Percentiles rank a stretch among this genome's conserved stretches.
These are phyloP conservation scores for Aphis craccivora DNA, from an alignment of 1,140 invertebrate genomes.

Conservation along the genomic window DNA sequence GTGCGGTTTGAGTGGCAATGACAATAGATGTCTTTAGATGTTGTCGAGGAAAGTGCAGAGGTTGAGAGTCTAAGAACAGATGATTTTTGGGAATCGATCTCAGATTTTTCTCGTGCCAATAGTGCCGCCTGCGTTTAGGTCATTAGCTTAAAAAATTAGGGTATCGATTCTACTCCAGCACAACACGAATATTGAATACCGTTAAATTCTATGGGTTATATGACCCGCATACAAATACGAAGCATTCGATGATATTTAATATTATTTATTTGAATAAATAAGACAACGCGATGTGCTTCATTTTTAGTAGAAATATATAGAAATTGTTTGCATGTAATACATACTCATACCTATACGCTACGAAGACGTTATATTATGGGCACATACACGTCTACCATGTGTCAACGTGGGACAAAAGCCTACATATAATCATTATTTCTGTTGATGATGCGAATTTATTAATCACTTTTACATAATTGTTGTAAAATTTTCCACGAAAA, in stretches of 20 bases:
- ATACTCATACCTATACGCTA: no score
- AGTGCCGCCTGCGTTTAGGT: background rate
- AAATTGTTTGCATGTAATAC: no score
- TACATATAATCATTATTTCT: background rate
- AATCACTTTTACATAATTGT: background rate
- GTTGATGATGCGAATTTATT: background rate
- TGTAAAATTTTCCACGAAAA: background rate
- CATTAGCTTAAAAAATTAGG: background rate
- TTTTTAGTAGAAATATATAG: no score
- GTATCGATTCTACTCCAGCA: background rate
- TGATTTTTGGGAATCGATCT: background rate
- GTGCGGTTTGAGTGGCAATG: background rate
- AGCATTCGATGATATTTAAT: no score
- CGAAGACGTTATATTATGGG: no score
- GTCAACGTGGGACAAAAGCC: no score
- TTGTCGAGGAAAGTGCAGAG: no score
- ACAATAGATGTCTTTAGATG: background rate
- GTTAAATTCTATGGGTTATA: background rate
- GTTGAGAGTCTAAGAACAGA: background rate
- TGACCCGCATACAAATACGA: no score
- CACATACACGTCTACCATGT: no score
- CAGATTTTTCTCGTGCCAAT: background rate
- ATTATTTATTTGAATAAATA: no score
- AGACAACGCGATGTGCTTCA: no score
- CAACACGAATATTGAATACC: background rate